These are phyloP conservation scores for Coilia nasus DNA, from an alignment of 2,797 vertebrate genomes.

Conservation along the genomic window DNA sequence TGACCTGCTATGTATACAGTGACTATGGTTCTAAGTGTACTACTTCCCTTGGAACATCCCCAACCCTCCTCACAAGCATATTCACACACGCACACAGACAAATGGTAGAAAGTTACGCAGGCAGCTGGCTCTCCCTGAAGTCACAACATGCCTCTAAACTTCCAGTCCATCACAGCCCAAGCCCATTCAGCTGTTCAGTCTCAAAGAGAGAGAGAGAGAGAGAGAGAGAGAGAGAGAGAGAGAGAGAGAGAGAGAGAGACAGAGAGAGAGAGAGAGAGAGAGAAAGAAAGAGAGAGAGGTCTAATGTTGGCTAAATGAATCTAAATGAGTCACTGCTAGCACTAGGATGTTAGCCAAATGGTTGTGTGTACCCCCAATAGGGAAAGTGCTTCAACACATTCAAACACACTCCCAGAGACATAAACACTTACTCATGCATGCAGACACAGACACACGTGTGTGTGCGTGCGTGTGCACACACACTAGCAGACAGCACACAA, in stretches of 20 bases:
- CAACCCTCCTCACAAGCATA: too few relatives aligned
- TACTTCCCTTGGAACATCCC: too few relatives aligned
- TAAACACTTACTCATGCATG: conserved; percentile 20
- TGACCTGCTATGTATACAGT: conserved; percentile 19
- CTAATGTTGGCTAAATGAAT: conserved; percentile 33
- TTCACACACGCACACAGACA: neutral
- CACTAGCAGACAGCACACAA: conserved; percentile 13
- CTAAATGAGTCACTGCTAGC: conserved; percentile 41
- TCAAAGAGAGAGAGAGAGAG: conserved; percentile 12
- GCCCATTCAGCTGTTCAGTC: conserved; percentile 52
- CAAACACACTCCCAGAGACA: conserved; percentile 32
- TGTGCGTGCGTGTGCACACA: too few relatives aligned
- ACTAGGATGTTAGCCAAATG: conserved; percentile 39
- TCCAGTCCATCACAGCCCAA: conserved; percentile 44
- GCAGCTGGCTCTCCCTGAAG: conserved; percentile 56
- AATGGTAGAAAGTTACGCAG: conserved; percentile 48
- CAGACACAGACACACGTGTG: neutral
- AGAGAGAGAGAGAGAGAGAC: conserved; percentile 30
- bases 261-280: too few relatives aligned
- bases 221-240: neutral
- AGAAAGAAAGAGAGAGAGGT: too few relatives aligned
- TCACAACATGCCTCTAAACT: conserved; percentile 49
- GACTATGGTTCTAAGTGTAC: neutral
- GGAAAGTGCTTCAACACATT: neutral
- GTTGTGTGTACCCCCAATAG: conserved; percentile 38